Evolutionary conservation across 2,888 invertebrate species (phyloP), one percentile per base, ranked within the genome.

Genomic region (Altica lythri): DNA sequence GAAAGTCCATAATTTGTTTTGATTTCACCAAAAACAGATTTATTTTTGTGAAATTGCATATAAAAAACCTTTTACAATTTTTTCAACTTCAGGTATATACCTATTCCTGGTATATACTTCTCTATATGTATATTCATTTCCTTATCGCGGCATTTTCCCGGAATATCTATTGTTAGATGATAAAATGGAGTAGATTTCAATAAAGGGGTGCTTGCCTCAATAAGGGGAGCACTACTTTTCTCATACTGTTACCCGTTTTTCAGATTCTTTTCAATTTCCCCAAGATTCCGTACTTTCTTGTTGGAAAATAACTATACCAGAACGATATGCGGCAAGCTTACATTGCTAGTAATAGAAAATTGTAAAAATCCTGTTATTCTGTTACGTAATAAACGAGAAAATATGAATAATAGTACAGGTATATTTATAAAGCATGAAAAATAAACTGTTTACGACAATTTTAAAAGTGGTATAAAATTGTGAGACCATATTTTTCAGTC

Each of bases 361-460:
- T 62, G 60, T 60, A 55, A 58, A 62, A 59, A 63, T 60, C 60
- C 57, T 57, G 61, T 61, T 63, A 59, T 53, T n/a, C n/a, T n/a
- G n/a, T n/a, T n/a, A n/a, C n/a, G n/a, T n/a, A n/a, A n/a, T n/a
- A n/a, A n/a, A 52, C 46, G 35, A 50, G 51, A 51, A 49, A 13
- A 32, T 47, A 46, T 43, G 47, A 40, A 32, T 44, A 17, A 30
- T 29, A 44, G 40, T 45, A 25, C 27, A 16, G 30, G 40, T 27
- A 43, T 43, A 53, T 44, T 44, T 13, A n/a, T n/a, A n/a, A n/a
- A n/a, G n/a, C n/a, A n/a, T n/a, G n/a, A n/a, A n/a, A n/a, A n/a
- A n/a, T n/a, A n/a, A n/a, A n/a, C n/a, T n/a, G n/a, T n/a, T n/a
- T n/a, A n/a, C n/a, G n/a, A n/a, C n/a, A n/a, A n/a, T n/a, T n/a